These are phyloP conservation scores for Hippolais icterina DNA, from an alignment of 2,113 vertebrate species.

Conservation along the genomic window DNA sequence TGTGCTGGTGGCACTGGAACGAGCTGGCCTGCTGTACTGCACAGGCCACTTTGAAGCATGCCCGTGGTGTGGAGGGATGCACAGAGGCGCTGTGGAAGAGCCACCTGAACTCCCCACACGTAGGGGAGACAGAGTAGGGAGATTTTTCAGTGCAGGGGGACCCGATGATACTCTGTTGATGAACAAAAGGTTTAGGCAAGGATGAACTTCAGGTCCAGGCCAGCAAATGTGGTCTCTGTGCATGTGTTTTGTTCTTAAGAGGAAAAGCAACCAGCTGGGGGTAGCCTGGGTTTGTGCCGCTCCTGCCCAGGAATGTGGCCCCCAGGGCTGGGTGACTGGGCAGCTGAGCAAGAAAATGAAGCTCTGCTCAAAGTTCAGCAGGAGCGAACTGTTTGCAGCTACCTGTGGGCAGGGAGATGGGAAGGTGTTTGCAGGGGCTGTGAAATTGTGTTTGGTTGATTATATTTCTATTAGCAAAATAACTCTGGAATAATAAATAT, in stretches of 20 bases:
- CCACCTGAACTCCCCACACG: rapidly evolving
- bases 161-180: rapidly evolving
- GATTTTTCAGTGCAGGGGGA: background rate
- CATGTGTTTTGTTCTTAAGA: background rate
- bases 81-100: background rate
- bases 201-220: background rate
- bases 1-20: background rate
- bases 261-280: background rate
- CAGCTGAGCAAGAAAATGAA: background rate
- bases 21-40: background rate
- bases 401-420: background rate
- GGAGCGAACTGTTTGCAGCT: background rate
- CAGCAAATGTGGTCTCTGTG: background rate
- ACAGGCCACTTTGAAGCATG: rapidly evolving
- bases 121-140: rapidly evolving
- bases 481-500: background rate
- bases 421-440: background rate
- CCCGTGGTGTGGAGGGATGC: rapidly evolving
- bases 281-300: background rate
- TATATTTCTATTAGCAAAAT: background rate
- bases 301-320: background rate
- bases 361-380: background rate
- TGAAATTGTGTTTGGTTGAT: background rate
- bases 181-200: background rate
- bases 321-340: background rate